A percentile compares a stretch with the other conserved stretches of the same genome.
Conservation (phyloP, 2,113 vertebrate species). For the Nothobranchius kuhntae region DNA sequence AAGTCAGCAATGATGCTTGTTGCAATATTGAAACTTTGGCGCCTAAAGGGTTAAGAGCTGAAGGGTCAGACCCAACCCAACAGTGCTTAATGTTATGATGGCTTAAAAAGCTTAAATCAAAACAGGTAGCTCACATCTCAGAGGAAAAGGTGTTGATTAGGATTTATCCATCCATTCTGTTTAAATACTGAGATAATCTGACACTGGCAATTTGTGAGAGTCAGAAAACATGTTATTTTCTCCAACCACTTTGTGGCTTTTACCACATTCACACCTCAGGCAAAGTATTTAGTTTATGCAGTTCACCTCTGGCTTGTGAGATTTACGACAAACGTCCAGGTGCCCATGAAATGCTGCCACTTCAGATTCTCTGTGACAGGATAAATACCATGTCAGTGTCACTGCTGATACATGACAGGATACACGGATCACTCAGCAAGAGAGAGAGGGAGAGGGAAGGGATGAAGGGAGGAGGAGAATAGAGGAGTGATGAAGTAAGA, state of each 20-base stretch:
- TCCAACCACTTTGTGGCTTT: constrained; percentile 3
- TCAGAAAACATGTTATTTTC: constrained; percentile 12
- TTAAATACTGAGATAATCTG: constrained; percentile 19
- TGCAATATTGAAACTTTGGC: no score
- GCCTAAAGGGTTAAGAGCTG: no score
- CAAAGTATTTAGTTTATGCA: constrained; percentile 24
- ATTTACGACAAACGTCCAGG: constrained; percentile 64
- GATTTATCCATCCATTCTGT: constrained; percentile 31
- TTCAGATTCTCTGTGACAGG: constrained; percentile 63
- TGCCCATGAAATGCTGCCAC: constrained; percentile 61
- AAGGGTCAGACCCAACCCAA: constrained; percentile 35
- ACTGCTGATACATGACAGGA: constrained; percentile 28
- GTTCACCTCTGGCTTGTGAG: constrained; percentile 43
- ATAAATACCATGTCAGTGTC: constrained; percentile 56
- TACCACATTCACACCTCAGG: constrained; percentile 9
- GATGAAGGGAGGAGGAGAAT: not conserved
- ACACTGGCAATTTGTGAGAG: constrained; percentile 15
- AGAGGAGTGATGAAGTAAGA: constrained; percentile 15
- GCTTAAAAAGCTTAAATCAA: constrained; percentile 47
- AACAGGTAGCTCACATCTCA: constrained; percentile 23
- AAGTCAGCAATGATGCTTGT: no score
- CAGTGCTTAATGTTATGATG: constrained; percentile 50
- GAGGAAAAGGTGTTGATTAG: constrained; percentile 28
- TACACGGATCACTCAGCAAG: constrained; percentile 48
- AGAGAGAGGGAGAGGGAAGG: not conserved